Percentiles rank a stretch among this genome's conserved stretches.
Evolutionary conservation across 2,888 invertebrate genomes (phyloP).

Genomic region (Gortyna flavago): DNA sequence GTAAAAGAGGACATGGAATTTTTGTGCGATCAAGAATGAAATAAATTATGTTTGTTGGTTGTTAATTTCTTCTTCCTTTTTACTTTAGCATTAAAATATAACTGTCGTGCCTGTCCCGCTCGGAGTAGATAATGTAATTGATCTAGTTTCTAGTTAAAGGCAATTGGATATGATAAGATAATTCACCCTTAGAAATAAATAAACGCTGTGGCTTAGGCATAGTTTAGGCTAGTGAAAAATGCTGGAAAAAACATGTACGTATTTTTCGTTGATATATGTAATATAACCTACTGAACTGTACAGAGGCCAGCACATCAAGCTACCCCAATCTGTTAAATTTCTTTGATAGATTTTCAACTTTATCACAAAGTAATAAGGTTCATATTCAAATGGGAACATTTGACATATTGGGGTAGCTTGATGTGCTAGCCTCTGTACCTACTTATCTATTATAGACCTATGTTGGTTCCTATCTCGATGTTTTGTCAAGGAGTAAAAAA

Average conservation of each 20-base stretch:
- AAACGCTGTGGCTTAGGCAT: slow-evolving; percentile 11
- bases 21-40: background rate
- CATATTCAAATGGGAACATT: too few relatives aligned
- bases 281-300: background rate
- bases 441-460: background rate
- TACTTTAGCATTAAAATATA: slow-evolving; percentile 6
- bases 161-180: slow-evolving; percentile 10
- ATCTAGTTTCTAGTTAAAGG: background rate
- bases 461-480: background rate
- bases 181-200: slow-evolving; percentile 37
- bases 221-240: slow-evolving; percentile 13
- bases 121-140: background rate
- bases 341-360: too few relatives aligned
- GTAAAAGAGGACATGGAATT: background rate
- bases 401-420: too few relatives aligned
- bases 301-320: too few relatives aligned
- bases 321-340: too few relatives aligned
- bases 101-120: slow-evolving; percentile 24
- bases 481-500: background rate
- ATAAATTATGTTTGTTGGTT: background rate
- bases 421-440: too few relatives aligned
- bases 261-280: background rate
- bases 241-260: background rate
- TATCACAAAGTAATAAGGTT: too few relatives aligned
- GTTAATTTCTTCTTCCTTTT: background rate